Percentiles rank a stretch among this genome's conserved stretches.
Conservation (phyloP, 1,140 invertebrate species). For the Neodiprion virginianus region DNA sequence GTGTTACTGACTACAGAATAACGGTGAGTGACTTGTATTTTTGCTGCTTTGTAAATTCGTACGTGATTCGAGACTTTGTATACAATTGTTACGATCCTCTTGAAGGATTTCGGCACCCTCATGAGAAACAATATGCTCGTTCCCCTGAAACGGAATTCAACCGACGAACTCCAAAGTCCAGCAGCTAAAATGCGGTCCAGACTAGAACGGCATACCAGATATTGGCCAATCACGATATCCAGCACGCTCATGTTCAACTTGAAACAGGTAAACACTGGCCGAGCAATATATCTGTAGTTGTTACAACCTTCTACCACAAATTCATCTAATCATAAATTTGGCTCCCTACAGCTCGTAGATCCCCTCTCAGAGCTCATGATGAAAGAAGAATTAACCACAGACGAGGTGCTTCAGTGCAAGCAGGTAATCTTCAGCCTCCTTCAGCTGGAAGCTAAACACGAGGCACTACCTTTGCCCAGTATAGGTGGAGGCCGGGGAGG, state of each 20-base stretch:
- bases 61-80: conserved; percentile 1
- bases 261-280: conserved; percentile 68
- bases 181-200: conserved; percentile 71
- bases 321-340: conserved; percentile 13
- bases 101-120: conserved; percentile 85
- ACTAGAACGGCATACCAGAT: conserved; percentile 81
- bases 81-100: not conserved
- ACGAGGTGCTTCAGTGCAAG: conserved; percentile 88
- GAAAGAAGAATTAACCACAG: conserved; percentile 83
- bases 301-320: conserved; percentile 15
- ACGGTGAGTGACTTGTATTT: conserved; percentile 52
- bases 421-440: conserved; percentile 86
- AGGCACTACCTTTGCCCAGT: conserved; percentile 74
- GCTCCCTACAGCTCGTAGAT: conserved; percentile 74
- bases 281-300: conserved; percentile 17
- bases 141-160: conserved; percentile 66
- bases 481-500: conserved; percentile 64
- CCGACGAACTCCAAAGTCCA: conserved; percentile 55
- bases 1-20: conserved; percentile 91
- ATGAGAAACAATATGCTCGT: conserved; percentile 86
- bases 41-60: not conserved
- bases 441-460: conserved; percentile 83
- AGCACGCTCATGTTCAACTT: conserved; percentile 91
- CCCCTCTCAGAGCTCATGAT: conserved; percentile 80
- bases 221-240: conserved; percentile 93